Percentiles rank a stretch among this genome's conserved stretches.
Evolutionary conservation across 1,140 invertebrate species (phyloP).

Genomic region (Trinorchestia longiramus): DNA sequence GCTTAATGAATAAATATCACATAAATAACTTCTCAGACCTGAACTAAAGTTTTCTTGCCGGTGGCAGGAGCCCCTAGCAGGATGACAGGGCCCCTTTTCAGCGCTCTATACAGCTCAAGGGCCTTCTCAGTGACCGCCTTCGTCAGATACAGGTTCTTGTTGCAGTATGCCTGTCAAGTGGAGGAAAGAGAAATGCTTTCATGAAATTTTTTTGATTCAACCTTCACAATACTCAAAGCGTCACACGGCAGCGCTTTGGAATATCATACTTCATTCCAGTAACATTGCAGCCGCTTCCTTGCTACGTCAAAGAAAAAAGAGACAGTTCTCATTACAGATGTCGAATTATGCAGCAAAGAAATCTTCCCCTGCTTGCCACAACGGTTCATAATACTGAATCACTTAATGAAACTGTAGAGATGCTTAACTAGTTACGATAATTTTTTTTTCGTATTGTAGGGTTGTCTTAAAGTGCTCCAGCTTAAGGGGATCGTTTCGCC

Average conservation of each 20-base stretch:
- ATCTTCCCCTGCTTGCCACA: background rate
- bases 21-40: background rate
- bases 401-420: too few species aligned
- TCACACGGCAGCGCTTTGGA: background rate
- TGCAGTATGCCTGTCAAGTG: background rate
- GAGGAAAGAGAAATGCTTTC: background rate
- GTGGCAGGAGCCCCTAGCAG: background rate
- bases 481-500: too few species aligned
- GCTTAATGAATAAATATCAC: background rate
- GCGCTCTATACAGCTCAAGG: background rate
- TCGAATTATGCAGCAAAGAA: background rate
- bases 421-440: too few species aligned
- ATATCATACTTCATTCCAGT: background rate
- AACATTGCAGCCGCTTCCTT: background rate
- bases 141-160: conserved; percentile 4
- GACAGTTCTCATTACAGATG: background rate
- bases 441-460: too few species aligned
- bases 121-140: conserved; percentile 16
- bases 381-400: background rate
- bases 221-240: background rate
- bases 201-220: background rate
- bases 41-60: conserved; percentile 29
- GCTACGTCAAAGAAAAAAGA: background rate
- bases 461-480: too few species aligned
- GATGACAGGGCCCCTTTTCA: background rate